Conservation (phyloP, 2,113 vertebrate species). For the Cromileptes altivelis region DNA sequence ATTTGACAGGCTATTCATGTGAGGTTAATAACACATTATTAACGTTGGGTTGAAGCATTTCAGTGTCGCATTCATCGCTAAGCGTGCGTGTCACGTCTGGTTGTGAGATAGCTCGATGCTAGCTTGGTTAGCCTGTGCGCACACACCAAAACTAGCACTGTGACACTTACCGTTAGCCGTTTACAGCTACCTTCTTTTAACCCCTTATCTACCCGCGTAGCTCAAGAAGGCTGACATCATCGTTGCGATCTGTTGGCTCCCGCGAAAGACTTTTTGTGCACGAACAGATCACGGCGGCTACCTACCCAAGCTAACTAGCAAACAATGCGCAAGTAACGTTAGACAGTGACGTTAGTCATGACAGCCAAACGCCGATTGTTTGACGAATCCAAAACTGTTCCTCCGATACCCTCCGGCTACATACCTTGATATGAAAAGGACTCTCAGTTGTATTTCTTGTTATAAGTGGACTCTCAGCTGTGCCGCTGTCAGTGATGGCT, state of each 20-base stretch:
- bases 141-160: not conserved
- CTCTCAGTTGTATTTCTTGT: constrained; percentile 10
- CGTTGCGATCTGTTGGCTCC: not conserved
- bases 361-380: not conserved
- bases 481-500: constrained; percentile 69
- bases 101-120: constrained; percentile 25
- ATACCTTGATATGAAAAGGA: constrained; percentile 62
- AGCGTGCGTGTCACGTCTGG: not conserved
- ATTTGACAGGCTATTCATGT: not conserved
- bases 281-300: constrained; percentile 19
- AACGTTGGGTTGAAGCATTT: not conserved
- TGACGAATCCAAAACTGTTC: not conserved
- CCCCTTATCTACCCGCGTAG: not conserved
- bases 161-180: not conserved
- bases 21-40: not conserved
- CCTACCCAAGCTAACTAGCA: constrained; percentile 58
- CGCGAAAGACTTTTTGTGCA: not conserved
- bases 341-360: constrained; percentile 31
- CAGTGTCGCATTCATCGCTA: not conserved
- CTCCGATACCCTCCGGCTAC: not conserved
- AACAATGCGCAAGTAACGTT: constrained; percentile 46
- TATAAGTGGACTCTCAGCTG: constrained; percentile 19
- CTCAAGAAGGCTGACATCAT: constrained; percentile 14
- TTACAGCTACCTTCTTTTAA: not conserved
- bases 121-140: constrained; percentile 36